Evolutionary conservation across 2,888 invertebrate species (phyloP).

Genomic region (Philhelius pedissequus): DNA sequence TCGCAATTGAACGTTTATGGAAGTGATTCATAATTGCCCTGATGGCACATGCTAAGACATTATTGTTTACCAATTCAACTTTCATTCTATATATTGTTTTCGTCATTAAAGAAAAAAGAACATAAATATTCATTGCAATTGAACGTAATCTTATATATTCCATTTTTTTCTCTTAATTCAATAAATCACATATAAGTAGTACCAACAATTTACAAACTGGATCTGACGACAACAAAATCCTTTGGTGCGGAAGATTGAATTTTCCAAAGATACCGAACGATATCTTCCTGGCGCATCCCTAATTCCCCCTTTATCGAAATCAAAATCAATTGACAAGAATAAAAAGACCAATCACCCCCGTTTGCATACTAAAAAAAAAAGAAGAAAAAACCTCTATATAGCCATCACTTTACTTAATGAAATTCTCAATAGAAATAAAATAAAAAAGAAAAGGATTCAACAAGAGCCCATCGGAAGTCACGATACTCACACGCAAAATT

Average conservation of each 20-base stretch:
- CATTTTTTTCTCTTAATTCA: background rate
- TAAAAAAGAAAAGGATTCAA: conserved; percentile 39
- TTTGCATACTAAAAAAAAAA: conserved; percentile 31
- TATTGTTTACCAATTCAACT: background rate
- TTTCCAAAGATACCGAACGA: conserved; percentile 21
- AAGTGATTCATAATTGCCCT: too few species aligned
- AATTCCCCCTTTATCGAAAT: background rate
- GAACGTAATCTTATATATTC: background rate
- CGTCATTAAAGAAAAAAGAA: background rate
- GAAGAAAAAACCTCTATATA: background rate
- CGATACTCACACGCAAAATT: conserved; percentile 62
- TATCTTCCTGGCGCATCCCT: conserved; percentile 26
- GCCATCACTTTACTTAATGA: conserved; percentile 63
- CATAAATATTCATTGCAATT: background rate
- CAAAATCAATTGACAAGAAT: conserved; percentile 47
- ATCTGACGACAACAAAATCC: conserved; percentile 46
- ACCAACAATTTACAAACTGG: conserved; percentile 45
- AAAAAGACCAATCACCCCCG: conserved; percentile 54
- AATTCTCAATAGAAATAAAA: conserved; percentile 11
- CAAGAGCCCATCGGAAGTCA: conserved; percentile 49
- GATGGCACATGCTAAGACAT: too few species aligned
- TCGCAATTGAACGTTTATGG: too few species aligned
- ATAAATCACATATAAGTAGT: conserved; percentile 56
- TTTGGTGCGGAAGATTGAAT: conserved; percentile 61
- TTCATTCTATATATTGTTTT: background rate